Conservation (phyloP, 2,888 invertebrate species). For the Zelleria hepariella region DNA sequence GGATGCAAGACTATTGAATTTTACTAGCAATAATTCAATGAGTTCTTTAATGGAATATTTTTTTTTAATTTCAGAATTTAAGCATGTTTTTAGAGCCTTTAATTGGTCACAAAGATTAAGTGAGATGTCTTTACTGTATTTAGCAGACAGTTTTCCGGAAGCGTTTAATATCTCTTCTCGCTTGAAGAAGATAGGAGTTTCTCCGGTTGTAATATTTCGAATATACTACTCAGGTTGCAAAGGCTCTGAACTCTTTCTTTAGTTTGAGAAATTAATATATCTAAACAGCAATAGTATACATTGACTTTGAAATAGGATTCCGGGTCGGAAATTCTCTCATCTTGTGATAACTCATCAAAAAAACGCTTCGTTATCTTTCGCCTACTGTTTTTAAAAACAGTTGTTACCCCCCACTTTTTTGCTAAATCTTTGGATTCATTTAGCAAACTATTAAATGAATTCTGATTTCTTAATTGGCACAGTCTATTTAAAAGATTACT, state of each 20-base stretch:
- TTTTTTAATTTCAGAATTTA: no score
- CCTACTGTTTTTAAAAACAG: constrained; percentile 15
- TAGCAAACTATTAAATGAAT: constrained; percentile 16
- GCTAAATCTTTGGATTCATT: constrained; percentile 11
- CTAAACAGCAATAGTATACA: constrained; percentile 18
- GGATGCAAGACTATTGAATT: constrained; percentile 3
- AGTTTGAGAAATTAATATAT: no score
- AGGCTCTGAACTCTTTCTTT: no score
- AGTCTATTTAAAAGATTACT: constrained; percentile 19
- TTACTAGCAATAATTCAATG: no score
- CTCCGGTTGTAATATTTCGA: constrained; percentile 15
- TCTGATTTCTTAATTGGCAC: constrained; percentile 17
- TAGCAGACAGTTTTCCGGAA: constrained; percentile 14
- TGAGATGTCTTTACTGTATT: constrained; percentile 19
- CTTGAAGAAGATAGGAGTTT: constrained; percentile 24
- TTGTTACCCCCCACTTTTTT: constrained; percentile 4
- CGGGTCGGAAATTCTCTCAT: constrained; percentile 17
- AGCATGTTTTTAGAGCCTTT: background rate
- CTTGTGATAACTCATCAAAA: no score
- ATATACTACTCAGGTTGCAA: no score
- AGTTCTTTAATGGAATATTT: no score
- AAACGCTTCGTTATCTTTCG: constrained; percentile 16
- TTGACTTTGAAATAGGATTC: constrained; percentile 19
- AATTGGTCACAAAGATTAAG: constrained; percentile 1
- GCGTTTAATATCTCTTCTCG: constrained; percentile 16